Percentiles rank a stretch among this genome's conserved stretches.
Conservation (phyloP, 92 coral and sea anemone species). For the Zoanthus sansibaricus region DNA sequence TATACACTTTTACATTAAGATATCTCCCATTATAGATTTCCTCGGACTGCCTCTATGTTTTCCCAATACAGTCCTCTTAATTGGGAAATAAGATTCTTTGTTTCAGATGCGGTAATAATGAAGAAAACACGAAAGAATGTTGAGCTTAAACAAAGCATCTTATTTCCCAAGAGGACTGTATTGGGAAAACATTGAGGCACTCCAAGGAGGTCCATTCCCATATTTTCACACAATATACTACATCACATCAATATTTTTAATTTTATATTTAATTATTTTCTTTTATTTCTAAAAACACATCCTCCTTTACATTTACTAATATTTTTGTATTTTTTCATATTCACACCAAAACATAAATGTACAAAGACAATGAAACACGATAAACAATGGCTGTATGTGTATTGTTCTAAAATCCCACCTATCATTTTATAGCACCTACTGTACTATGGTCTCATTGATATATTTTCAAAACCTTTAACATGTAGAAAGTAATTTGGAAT, state of each 20-base stretch:
- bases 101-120: too few relatives aligned
- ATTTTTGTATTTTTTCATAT: neutral
- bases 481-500: neutral
- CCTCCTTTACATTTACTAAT: too few relatives aligned
- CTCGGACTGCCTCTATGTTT: too few relatives aligned
- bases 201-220: neutral
- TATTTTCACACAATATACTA: neutral
- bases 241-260: neutral
- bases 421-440: conserved; percentile 4
- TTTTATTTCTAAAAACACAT: too few relatives aligned
- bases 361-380: neutral
- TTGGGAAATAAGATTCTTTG: too few relatives aligned
- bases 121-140: too few relatives aligned
- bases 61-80: too few relatives aligned
- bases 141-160: too few relatives aligned
- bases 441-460: neutral
- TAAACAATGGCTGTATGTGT: conserved; percentile 3
- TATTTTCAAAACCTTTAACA: neutral
- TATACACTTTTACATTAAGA: neutral
- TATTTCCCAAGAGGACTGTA: too few relatives aligned
- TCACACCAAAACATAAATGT: neutral
- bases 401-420: neutral
- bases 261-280: too few relatives aligned
- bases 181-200: too few relatives aligned
- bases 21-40: neutral